Percentiles rank a stretch among this genome's conserved stretches.
Conservation (phyloP, 1,140 invertebrate genomes). For the Zaprionus ornatus region DNA sequence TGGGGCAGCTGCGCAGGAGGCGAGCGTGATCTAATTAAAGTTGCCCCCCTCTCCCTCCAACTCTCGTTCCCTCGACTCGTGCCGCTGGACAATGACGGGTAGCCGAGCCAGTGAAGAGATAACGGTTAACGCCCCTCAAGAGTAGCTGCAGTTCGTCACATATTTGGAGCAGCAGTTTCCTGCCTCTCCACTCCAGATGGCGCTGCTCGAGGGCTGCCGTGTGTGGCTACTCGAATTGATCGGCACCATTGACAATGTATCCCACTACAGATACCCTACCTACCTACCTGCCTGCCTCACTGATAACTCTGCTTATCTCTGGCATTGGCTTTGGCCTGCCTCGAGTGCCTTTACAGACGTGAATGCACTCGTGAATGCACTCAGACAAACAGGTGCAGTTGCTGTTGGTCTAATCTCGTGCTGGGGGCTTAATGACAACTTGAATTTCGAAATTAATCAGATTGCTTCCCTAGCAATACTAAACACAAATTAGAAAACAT, state of each 20-base stretch:
- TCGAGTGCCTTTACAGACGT: neutral
- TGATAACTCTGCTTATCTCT: neutral
- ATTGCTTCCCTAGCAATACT: neutral
- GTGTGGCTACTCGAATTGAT: slow-evolving; percentile 45
- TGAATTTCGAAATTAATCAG: neutral
- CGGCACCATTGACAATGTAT: slow-evolving; percentile 22
- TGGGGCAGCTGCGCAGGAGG: slow-evolving; percentile 57
- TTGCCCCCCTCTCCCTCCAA: neutral
- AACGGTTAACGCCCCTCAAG: neutral
- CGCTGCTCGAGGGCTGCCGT: slow-evolving; percentile 21
- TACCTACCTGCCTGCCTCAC: neutral
- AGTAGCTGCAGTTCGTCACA: neutral
- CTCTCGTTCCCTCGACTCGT: slow-evolving; percentile 36
- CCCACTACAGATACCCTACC: neutral
- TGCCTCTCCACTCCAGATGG: slow-evolving; percentile 16
- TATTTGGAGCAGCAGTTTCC: slow-evolving; percentile 51
- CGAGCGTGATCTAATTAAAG: slow-evolving; percentile 57
- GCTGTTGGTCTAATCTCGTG: neutral
- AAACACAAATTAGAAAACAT: neutral
- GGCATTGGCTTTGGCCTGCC: neutral
- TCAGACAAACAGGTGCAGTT: neutral
- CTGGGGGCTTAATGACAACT: neutral
- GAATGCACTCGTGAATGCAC: slow-evolving; percentile 1
- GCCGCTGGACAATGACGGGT: slow-evolving; percentile 67
- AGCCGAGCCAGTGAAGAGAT: slow-evolving; percentile 30